These are phyloP conservation scores for Papilio machaon DNA, from an alignment of 1,140 invertebrate genomes.

Conservation along the genomic window DNA sequence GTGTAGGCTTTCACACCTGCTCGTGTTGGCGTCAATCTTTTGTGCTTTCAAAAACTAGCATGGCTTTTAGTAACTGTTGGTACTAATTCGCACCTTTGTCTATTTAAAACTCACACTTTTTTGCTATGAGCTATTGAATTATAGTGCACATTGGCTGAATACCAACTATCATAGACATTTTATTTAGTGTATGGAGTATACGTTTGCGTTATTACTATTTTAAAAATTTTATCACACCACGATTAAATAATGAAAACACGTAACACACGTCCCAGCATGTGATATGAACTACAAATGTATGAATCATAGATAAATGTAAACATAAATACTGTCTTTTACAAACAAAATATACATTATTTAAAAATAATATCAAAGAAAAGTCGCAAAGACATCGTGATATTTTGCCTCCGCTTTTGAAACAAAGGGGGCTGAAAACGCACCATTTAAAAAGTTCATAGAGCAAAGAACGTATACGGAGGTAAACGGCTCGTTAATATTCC, in stretches of 20 bases:
- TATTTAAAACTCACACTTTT: not conserved
- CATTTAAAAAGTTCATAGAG: slow-evolving; percentile 23
- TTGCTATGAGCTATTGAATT: not conserved
- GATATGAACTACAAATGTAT: not conserved
- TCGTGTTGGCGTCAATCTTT: slow-evolving; percentile 12
- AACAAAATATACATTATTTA: not conserved
- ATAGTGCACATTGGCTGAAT: not conserved
- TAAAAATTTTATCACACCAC: too few species aligned
- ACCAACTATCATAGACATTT: not conserved
- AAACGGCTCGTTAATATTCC: slow-evolving; percentile 27
- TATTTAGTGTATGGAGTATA: not conserved
- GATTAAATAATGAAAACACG: too few species aligned
- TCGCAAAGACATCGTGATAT: not conserved
- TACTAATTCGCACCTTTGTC: slow-evolving; percentile 18
- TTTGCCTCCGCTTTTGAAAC: not conserved
- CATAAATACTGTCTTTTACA: not conserved
- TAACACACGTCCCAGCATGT: too few species aligned
- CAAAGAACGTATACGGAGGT: slow-evolving; percentile 15
- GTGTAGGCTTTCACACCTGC: slow-evolving; percentile 2
- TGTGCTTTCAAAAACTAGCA: slow-evolving; percentile 13
- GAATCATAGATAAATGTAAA: not conserved
- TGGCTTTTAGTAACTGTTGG: slow-evolving; percentile 20
- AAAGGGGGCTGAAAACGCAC: slow-evolving; percentile 11
- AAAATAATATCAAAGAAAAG: not conserved
- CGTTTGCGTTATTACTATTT: not conserved